Conservation (phyloP, 1,140 invertebrate species). For the Bombus waltoni region DNA sequence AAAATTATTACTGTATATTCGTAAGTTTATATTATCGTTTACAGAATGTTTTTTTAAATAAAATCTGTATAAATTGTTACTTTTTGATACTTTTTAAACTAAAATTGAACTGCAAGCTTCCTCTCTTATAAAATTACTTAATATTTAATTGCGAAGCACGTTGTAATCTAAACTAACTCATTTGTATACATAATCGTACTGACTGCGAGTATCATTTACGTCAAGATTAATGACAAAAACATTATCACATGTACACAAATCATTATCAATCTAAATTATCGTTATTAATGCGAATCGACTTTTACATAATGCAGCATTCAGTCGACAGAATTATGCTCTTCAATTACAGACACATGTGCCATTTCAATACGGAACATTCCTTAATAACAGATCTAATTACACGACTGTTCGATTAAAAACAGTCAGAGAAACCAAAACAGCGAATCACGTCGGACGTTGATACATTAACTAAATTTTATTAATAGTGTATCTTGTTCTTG, state of each 20-base stretch:
- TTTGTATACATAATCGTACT: not conserved
- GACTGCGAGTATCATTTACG: not conserved
- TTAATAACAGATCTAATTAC: slow-evolving; percentile 10
- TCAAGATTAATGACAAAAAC: not conserved
- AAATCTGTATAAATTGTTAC: too few species aligned
- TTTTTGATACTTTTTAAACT: not conserved
- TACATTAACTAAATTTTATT: slow-evolving; percentile 22
- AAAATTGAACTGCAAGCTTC: not conserved
- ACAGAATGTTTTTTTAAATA: not conserved
- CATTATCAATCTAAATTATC: not conserved
- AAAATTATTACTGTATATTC: too few species aligned
- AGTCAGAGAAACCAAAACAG: too few species aligned
- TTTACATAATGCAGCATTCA: not conserved
- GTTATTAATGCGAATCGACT: slow-evolving; percentile 21
- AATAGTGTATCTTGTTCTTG: not conserved
- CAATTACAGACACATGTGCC: slow-evolving; percentile 36
- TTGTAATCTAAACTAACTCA: not conserved
- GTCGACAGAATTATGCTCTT: slow-evolving; percentile 8
- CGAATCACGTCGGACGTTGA: slow-evolving; percentile 5
- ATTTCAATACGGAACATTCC: not conserved
- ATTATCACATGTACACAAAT: not conserved
- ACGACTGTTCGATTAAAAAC: not conserved
- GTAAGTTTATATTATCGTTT: too few species aligned
- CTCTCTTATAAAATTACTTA: not conserved
- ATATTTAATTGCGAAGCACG: not conserved